These are phyloP conservation scores for Drosophila borealis DNA, from an alignment of 2,888 invertebrate genomes.

Conservation along the genomic window DNA sequence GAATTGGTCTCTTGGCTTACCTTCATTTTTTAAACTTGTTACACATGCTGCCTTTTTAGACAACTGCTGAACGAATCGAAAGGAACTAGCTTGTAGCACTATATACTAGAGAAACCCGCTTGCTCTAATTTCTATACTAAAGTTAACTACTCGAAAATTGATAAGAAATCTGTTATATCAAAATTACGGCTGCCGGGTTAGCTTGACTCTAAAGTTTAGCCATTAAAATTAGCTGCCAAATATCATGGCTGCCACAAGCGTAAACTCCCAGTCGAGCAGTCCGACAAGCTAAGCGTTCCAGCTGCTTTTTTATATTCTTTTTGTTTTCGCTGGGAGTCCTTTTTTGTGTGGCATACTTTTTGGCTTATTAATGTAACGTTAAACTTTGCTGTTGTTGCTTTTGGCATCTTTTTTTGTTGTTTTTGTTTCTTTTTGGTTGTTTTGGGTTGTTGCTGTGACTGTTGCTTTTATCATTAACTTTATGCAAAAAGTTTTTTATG, in stretches of 20 bases:
- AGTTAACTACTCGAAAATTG: too few species aligned
- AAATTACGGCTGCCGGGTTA: background rate
- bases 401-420: constrained; percentile 31
- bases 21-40: too few species aligned
- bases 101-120: too few species aligned
- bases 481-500: constrained; percentile 70
- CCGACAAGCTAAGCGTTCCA: constrained; percentile 21
- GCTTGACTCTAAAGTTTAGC: background rate
- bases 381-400: constrained; percentile 67
- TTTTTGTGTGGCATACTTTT: constrained; percentile 72
- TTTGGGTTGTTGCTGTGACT: constrained; percentile 49
- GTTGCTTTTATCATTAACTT: constrained; percentile 78
- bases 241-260: constrained; percentile 5
- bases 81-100: too few species aligned
- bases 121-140: background rate
- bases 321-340: constrained; percentile 20
- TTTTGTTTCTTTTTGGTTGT: constrained; percentile 35
- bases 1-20: too few species aligned
- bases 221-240: constrained; percentile 20
- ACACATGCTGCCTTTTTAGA: too few species aligned
- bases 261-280: constrained; percentile 35
- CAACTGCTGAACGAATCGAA: too few species aligned
- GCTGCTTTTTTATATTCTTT: constrained; percentile 33
- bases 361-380: constrained; percentile 76
- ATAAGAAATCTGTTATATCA: too few species aligned